Percentiles rank a stretch among this genome's conserved stretches.
Conservation (phyloP, 2,888 invertebrate species). For the Oxystoma pomonae region DNA sequence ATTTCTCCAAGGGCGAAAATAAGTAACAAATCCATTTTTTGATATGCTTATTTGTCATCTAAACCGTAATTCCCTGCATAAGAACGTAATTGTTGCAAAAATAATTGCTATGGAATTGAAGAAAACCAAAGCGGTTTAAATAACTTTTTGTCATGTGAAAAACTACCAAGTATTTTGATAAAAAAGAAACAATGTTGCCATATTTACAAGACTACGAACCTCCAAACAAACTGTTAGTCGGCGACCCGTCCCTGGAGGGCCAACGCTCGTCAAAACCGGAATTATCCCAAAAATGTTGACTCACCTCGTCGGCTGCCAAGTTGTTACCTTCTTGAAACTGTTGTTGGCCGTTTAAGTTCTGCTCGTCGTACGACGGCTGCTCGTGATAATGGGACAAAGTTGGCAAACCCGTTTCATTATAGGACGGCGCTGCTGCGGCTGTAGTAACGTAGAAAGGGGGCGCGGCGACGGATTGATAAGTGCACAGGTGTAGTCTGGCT, state of each 20-base stretch:
- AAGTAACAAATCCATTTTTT: too few species aligned
- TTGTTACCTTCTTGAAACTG: constrained; percentile 4
- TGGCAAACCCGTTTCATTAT: neutral
- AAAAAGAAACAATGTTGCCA: too few species aligned
- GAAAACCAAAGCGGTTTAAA: too few species aligned
- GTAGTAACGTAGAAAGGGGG: neutral
- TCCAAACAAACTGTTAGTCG: neutral
- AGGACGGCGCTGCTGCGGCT: neutral
- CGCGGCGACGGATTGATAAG: constrained; percentile 20
- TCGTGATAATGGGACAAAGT: neutral
- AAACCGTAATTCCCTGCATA: too few species aligned
- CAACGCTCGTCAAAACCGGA: neutral
- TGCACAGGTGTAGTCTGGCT: constrained; percentile 28
- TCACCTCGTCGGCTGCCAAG: neutral
- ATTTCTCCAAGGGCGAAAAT: too few species aligned
- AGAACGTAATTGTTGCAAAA: too few species aligned
- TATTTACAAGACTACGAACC: too few species aligned
- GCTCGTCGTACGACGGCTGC: neutral
- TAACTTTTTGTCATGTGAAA: too few species aligned
- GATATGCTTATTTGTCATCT: too few species aligned
- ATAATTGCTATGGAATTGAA: too few species aligned
- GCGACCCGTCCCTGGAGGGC: neutral
- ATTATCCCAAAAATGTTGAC: neutral
- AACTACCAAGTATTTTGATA: too few species aligned
- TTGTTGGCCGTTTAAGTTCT: neutral